Conservation (phyloP, 2,888 invertebrate species). For the Diachrysia chrysitis region DNA sequence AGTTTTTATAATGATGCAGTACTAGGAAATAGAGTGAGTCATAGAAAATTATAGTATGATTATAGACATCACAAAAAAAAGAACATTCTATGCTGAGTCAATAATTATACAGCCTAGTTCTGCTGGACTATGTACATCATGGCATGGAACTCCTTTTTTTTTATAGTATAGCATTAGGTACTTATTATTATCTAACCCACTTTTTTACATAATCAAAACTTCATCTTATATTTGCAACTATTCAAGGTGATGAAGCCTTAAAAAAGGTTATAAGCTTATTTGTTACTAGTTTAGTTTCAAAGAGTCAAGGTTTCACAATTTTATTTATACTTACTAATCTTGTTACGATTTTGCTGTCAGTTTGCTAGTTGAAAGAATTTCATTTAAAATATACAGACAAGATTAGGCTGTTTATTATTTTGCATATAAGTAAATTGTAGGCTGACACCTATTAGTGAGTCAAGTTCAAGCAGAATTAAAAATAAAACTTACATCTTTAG, state of each 20-base stretch:
- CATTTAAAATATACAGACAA: too few relatives aligned
- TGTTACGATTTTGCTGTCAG: too few relatives aligned
- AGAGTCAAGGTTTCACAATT: neutral
- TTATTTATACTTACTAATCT: neutral
- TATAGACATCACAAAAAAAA: neutral
- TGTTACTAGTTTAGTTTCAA: neutral
- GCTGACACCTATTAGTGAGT: conserved; percentile 8
- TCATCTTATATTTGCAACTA: neutral
- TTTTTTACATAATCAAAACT: too few relatives aligned
- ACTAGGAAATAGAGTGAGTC: neutral
- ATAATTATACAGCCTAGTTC: neutral
- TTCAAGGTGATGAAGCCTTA: neutral
- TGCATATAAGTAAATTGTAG: neutral
- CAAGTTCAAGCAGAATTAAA: conserved; percentile 9
- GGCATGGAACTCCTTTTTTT: too few relatives aligned
- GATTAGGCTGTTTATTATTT: too few relatives aligned
- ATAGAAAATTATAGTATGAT: neutral
- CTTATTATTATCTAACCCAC: too few relatives aligned
- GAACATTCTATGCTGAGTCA: neutral
- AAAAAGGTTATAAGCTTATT: neutral
- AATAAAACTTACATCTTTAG: conserved; percentile 76
- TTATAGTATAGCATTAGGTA: too few relatives aligned
- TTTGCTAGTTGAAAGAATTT: too few relatives aligned
- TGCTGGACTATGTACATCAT: neutral
- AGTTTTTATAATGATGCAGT: neutral